Evolutionary conservation across 2,113 vertebrate species (phyloP).

Genomic region (Panthera uncia): DNA sequence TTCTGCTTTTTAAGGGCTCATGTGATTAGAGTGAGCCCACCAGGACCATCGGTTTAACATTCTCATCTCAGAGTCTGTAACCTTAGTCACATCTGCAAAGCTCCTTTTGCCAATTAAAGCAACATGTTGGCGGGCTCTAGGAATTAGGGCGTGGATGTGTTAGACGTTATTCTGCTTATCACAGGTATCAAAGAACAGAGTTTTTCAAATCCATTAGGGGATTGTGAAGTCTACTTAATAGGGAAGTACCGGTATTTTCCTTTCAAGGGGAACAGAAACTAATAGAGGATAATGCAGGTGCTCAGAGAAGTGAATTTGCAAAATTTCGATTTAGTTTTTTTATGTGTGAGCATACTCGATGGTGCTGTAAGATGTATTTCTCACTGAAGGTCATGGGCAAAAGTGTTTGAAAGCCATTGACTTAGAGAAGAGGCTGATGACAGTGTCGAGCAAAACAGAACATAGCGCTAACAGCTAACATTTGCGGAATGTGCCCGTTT

Average conservation of each 20-base stretch:
- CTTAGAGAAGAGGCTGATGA: background rate
- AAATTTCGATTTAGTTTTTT: background rate
- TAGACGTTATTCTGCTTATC: background rate
- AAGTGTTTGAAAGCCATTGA: background rate
- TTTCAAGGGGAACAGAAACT: background rate
- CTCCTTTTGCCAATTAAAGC: background rate
- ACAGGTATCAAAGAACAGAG: background rate
- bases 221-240: background rate
- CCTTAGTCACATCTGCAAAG: background rate
- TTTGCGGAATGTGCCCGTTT: background rate
- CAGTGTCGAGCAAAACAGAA: background rate
- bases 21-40: background rate
- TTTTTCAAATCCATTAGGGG: background rate
- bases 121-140: background rate
- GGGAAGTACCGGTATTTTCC: background rate
- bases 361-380: background rate
- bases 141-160: background rate
- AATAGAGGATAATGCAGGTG: background rate
- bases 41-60: background rate
- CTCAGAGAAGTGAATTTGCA: background rate
- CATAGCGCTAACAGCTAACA: background rate
- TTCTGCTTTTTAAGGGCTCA: background rate
- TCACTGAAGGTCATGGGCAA: background rate
- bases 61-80: background rate
- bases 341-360: background rate